A percentile compares a stretch with the other conserved stretches of the same genome.
Conservation (phyloP, 2,888 invertebrate species). For the Schrankia costaestrigalis region DNA sequence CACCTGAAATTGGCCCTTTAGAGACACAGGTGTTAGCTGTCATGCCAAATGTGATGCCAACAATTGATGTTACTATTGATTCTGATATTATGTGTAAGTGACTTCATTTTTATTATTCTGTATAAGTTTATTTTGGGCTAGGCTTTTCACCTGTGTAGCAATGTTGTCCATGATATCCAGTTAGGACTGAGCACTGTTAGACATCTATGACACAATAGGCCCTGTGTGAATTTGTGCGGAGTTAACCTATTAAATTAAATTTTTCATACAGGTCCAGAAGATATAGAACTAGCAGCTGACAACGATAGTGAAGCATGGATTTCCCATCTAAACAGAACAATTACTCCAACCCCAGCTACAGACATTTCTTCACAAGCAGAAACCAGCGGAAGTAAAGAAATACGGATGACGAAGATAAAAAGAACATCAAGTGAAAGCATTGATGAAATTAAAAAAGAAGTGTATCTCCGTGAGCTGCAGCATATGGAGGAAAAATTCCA, state of each 20-base stretch:
- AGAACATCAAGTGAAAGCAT: background rate
- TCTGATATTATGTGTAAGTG: background rate
- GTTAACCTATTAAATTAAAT: no score
- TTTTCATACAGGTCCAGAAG: background rate
- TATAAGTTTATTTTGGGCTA: background rate
- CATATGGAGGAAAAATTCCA: background rate
- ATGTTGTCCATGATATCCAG: background rate
- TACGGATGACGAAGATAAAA: background rate
- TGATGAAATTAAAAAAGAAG: background rate
- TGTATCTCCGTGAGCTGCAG: background rate
- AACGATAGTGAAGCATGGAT: background rate
- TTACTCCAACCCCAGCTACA: background rate
- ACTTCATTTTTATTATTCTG: background rate
- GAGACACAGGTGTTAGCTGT: constrained; percentile 3
- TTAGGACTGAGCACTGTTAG: no score
- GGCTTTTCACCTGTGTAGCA: background rate
- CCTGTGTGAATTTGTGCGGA: background rate
- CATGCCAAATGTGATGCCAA: constrained; percentile 10
- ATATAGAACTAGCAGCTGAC: background rate
- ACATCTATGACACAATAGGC: background rate
- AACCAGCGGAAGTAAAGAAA: background rate
- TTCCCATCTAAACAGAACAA: background rate
- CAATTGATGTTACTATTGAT: background rate
- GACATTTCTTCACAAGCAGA: background rate
- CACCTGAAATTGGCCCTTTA: background rate